Evolutionary conservation across 2,113 vertebrate species (phyloP).

Genomic region (Triplophysa dalaica): DNA sequence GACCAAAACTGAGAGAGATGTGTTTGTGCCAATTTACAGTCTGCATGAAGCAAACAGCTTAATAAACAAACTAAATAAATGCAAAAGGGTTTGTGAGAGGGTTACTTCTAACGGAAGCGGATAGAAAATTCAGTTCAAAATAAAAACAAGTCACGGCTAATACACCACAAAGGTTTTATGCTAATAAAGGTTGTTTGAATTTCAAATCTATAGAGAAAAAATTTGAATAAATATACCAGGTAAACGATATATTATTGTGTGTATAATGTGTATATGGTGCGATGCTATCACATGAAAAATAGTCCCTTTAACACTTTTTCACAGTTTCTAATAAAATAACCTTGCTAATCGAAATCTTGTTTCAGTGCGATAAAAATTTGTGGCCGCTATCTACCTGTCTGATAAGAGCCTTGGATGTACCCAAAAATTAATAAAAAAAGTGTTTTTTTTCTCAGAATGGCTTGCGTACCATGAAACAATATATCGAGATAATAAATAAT

Average conservation of each 20-base stretch:
- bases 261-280: background rate
- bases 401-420: background rate
- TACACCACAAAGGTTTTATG: background rate
- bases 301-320: background rate
- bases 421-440: background rate
- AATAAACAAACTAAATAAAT: no score
- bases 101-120: no score
- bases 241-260: background rate
- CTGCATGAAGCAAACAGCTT: no score
- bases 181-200: slow-evolving; percentile 20
- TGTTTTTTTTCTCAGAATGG: background rate
- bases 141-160: no score
- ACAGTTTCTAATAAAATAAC: slow-evolving; percentile 37
- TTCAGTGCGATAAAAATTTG: slow-evolving; percentile 2
- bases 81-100: no score
- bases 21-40: background rate
- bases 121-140: no score
- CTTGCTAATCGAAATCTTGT: slow-evolving; percentile 39
- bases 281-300: background rate
- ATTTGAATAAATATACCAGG: background rate
- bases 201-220: background rate
- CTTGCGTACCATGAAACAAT: slow-evolving; percentile 4
- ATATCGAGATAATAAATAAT: slow-evolving; percentile 17
- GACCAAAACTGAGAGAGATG: background rate
- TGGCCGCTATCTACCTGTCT: slow-evolving; percentile 3